Percentiles rank a stretch among this genome's conserved stretches.
Evolutionary conservation across 1,140 invertebrate genomes (phyloP).

Genomic region (Trachymyrmex septentrionalis): DNA sequence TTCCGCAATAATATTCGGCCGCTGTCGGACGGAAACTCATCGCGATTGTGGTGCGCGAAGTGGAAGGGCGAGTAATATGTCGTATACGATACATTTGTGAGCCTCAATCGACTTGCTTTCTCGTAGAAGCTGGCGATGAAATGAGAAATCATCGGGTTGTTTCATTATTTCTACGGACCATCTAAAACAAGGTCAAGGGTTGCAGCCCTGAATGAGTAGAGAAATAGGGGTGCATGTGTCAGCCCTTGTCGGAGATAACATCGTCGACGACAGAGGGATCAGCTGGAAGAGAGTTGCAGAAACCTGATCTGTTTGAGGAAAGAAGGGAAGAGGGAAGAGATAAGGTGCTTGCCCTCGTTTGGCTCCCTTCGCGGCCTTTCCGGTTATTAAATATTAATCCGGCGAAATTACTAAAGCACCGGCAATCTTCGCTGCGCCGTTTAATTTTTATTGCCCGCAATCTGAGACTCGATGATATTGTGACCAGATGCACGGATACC

Average conservation of each 20-base stretch:
- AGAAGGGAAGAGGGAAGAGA: background rate
- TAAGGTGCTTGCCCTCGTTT: slow-evolving; percentile 43
- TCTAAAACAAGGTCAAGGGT: slow-evolving; percentile 69
- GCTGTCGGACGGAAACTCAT: background rate
- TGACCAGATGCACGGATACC: background rate
- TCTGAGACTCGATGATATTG: slow-evolving; percentile 74
- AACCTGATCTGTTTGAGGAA: slow-evolving; percentile 24
- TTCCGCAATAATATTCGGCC: slow-evolving; percentile 47
- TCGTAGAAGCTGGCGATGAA: slow-evolving; percentile 21
- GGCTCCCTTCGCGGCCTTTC: slow-evolving; percentile 67
- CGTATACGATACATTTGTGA: slow-evolving; percentile 42
- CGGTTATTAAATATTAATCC: slow-evolving; percentile 86
- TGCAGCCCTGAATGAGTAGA: background rate
- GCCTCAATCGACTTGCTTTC: slow-evolving; percentile 25
- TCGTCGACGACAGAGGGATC: slow-evolving; percentile 6
- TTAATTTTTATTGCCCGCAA: slow-evolving; percentile 78
- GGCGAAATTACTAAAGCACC: slow-evolving; percentile 83
- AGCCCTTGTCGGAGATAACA: slow-evolving; percentile 37
- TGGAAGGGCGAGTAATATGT: background rate
- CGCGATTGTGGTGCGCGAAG: slow-evolving; percentile 25
- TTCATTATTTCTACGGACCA: slow-evolving; percentile 57
- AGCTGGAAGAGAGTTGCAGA: background rate
- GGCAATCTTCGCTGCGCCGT: slow-evolving; percentile 78
- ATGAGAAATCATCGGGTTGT: slow-evolving; percentile 51
- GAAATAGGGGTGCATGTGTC: slow-evolving; percentile 43